Base-by-base conservation (phyloP, 2,888 invertebrate genomes). In the Anthrax anthrax region DNA sequence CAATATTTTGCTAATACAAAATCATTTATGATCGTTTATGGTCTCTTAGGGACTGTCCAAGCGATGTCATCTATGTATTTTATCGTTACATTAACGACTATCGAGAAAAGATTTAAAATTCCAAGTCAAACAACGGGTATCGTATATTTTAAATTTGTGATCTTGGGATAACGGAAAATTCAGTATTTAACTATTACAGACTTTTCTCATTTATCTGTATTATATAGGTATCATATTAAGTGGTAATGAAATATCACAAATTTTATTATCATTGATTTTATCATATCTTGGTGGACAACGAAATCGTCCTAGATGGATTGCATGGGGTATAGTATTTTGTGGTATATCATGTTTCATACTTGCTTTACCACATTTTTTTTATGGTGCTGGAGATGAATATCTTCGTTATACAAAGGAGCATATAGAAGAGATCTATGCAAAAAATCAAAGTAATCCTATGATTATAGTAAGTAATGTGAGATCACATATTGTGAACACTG, bases 221-320 rank as follows among this genome's bases (percentile, higher is more conserved):
- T 14, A 16, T n/a, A 13, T 9, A 79, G 80, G 80, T 37, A 69
- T 80, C 29, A 75, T 81, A 46, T 66, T 80, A 36, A 77, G 79
- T 46, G 78, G 79, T 27, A 81, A 81, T 67, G 81, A 81, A 65
- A 72, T 81, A 55, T 80, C 80, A 45, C 80, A 81, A 63, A 77
- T 81, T 50, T 57, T 80, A 46, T 60, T 77, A 38, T 77, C 79
- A 5, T 60, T 80, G 44, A 66, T 79, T 43, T 60, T 80, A 37
- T 75, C 78, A 18, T 79, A 80, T 53, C 72, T 75, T 54, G 80
- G 79, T 9, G 78, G 79, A n/a, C 72, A 75, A 51, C 72, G 78
- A 19, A 78, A 80, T 62, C 72, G 81, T 43, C 80, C 82, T 1
- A 64, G 73, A 46, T 80, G 79, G 78, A 75, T 81, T 47, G 76